Conservation (phyloP, 2,797 vertebrate genomes). For the Halcyon leucocephala region DNA sequence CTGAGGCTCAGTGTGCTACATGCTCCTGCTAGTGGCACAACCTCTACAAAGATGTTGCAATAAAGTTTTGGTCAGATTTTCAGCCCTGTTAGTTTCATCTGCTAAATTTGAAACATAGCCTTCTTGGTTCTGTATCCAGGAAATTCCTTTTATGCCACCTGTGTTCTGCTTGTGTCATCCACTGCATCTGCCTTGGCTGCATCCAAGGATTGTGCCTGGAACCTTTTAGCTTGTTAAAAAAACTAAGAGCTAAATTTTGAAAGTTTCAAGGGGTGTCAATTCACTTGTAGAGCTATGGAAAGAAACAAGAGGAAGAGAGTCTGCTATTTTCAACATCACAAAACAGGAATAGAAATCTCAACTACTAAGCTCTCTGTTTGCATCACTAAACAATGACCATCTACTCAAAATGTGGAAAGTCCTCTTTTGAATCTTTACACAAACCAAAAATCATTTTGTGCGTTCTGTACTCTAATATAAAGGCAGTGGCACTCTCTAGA, state of each 20-base stretch:
- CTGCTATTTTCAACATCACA: background rate
- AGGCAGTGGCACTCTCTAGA: background rate
- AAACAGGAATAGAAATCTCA: background rate
- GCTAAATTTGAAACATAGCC: accelerated
- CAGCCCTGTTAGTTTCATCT: background rate
- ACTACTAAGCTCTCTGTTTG: background rate
- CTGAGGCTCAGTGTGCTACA: background rate
- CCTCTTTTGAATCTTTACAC: background rate
- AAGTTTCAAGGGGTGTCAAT: background rate
- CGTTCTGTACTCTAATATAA: background rate
- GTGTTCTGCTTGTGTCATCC: background rate
- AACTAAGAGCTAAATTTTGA: background rate
- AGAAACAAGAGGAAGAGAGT: background rate
- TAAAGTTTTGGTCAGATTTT: background rate
- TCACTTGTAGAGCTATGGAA: background rate
- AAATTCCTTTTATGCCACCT: background rate
- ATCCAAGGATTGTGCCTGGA: background rate
- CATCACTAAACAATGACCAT: background rate
- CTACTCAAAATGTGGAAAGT: background rate
- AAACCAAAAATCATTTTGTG: background rate
- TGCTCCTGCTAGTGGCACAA: background rate
- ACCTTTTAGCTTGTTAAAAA: background rate
- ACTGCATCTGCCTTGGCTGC: accelerated
- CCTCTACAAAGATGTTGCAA: background rate
- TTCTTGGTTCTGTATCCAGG: background rate